Percentiles rank a stretch among this genome's conserved stretches.
These are phyloP conservation scores for Meloidogyne floridensis DNA, from an alignment of 1,140 invertebrate genomes.

Conservation along the genomic window DNA sequence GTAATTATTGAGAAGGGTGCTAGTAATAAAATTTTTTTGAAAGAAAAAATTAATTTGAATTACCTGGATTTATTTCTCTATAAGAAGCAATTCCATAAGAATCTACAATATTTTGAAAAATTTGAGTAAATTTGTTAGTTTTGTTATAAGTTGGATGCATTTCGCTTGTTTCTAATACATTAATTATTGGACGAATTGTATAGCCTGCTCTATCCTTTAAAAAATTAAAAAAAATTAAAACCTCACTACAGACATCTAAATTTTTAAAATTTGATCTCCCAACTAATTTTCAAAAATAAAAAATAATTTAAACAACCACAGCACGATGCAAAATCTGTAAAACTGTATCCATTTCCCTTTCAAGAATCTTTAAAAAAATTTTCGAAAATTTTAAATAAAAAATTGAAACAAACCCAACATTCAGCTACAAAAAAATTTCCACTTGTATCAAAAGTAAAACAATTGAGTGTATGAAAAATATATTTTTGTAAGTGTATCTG, in stretches of 20 bases:
- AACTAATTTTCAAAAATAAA: not conserved
- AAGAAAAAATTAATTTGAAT: not conserved
- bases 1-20: slow-evolving; percentile 88
- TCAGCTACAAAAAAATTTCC: slow-evolving; percentile 93
- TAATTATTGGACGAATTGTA: slow-evolving; percentile 69
- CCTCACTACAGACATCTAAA: too few relatives aligned
- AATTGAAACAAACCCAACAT: slow-evolving; percentile 83
- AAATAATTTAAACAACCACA: slow-evolving; percentile 73
- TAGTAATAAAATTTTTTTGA: slow-evolving; percentile 21
- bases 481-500: slow-evolving; percentile 76
- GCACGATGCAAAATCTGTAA: slow-evolving; percentile 83
- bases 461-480: slow-evolving; percentile 77
- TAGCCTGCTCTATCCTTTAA: slow-evolving; percentile 67
- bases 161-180: slow-evolving; percentile 66
- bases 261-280: too few relatives aligned
- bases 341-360: slow-evolving; percentile 84
- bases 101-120: slow-evolving; percentile 70
- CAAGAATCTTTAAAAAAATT: slow-evolving; percentile 70
- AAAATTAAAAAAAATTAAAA: slow-evolving; percentile 23
- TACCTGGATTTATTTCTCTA: slow-evolving; percentile 69
- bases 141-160: slow-evolving; percentile 69
- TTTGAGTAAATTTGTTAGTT: slow-evolving; percentile 70
- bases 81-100: slow-evolving; percentile 70
- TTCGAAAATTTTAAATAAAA: not conserved
- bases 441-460: slow-evolving; percentile 76